Conservation (phyloP, 2,113 vertebrate species). For the Pseudolaguvia tuberculata region DNA sequence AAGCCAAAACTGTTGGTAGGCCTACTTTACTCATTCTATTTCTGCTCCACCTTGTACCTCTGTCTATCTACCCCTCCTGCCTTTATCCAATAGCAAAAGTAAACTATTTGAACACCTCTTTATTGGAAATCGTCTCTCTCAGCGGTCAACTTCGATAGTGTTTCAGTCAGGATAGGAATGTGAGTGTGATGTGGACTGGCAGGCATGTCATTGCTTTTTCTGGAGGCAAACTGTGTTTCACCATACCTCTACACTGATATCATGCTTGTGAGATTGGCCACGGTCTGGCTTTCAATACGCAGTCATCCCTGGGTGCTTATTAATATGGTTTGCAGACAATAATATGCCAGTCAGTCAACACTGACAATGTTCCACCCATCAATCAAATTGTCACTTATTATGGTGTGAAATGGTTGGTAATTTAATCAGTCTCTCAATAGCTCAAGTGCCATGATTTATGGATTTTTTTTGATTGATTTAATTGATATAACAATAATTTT, state of each 20-base stretch:
- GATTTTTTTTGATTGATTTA: background rate
- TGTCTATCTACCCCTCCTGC: slow-evolving; percentile 27
- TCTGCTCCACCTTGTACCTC: background rate
- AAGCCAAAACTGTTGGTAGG: background rate
- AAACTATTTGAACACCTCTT: slow-evolving; percentile 45
- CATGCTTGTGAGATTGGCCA: slow-evolving; percentile 59
- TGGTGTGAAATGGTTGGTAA: background rate
- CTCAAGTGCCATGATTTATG: background rate
- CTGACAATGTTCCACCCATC: slow-evolving; percentile 40
- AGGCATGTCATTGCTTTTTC: slow-evolving; percentile 71
- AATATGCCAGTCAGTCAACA: slow-evolving; percentile 47
- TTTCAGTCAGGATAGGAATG: slow-evolving; percentile 51
- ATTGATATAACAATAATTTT: background rate
- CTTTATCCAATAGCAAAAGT: slow-evolving; percentile 40
- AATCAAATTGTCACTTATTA: slow-evolving; percentile 27
- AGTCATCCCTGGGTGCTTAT: slow-evolving; percentile 33
- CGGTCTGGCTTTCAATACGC: slow-evolving; percentile 48
- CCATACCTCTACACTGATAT: slow-evolving; percentile 57
- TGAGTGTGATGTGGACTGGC: slow-evolving; percentile 66
- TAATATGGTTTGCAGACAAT: slow-evolving; percentile 23
- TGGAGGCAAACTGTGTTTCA: slow-evolving; percentile 54
- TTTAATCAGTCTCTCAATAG: slow-evolving; percentile 2
- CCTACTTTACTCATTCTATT: background rate
- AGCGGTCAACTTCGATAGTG: slow-evolving; percentile 35
- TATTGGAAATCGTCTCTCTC: slow-evolving; percentile 42